Conservation (phyloP, 2,113 vertebrate species). For the Stictonetta naevosa region DNA sequence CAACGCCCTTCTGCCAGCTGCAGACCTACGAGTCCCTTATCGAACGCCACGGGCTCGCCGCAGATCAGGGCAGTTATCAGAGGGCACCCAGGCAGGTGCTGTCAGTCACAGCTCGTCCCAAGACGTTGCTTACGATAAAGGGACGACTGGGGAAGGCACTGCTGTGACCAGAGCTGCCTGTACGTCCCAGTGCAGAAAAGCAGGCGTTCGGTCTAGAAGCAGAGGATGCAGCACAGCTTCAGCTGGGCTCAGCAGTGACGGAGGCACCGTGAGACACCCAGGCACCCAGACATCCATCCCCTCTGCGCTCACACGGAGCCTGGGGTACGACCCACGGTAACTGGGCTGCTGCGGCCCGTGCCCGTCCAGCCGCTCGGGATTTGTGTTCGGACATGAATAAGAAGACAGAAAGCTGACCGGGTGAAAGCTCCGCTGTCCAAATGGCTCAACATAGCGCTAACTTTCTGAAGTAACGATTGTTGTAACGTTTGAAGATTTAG, state of each 20-base stretch:
- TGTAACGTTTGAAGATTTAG: not conserved
- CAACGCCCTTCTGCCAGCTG: fast-evolving
- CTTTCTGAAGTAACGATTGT: not conserved
- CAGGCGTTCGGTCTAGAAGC: too few species aligned
- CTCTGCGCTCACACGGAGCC: fast-evolving
- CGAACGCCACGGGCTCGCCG: too few species aligned
- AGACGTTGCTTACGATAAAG: too few species aligned
- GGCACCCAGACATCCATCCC: too few species aligned
- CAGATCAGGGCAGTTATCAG: too few species aligned
- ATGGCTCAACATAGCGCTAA: not conserved
- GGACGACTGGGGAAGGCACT: too few species aligned
- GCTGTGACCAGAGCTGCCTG: too few species aligned
- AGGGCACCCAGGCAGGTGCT: too few species aligned
- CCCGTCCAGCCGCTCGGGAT: not conserved
- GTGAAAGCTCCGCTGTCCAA: not conserved
- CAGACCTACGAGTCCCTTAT: not conserved
- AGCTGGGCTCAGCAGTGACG: too few species aligned
- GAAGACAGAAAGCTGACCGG: not conserved
- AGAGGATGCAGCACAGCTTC: not conserved
- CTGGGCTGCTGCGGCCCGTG: not conserved
- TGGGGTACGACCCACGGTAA: too few species aligned
- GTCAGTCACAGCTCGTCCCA: too few species aligned
- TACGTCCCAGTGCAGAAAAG: not conserved
- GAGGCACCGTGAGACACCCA: not conserved
- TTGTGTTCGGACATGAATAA: not conserved